Conservation (phyloP, 2,888 invertebrate species). For the Polyommatus iphigenia region DNA sequence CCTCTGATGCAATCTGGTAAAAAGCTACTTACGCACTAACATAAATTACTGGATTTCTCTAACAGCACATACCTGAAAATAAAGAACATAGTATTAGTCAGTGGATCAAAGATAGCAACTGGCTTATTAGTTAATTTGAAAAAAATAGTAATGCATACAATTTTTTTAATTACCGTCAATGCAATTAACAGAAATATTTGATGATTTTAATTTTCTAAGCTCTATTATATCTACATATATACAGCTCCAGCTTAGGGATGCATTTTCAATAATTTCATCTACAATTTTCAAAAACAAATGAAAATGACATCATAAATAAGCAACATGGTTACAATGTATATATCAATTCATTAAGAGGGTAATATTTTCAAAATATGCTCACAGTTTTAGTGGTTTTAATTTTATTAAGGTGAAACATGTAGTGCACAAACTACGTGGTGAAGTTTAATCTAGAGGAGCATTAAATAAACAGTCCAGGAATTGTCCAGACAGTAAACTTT, state of each 20-base stretch:
- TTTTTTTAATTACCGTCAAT: too few relatives aligned
- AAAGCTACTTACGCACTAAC: slow-evolving; percentile 68
- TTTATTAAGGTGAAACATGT: background rate
- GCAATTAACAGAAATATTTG: too few relatives aligned
- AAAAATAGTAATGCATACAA: too few relatives aligned
- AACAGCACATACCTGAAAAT: slow-evolving; percentile 72
- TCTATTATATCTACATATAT: too few relatives aligned
- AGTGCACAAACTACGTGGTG: slow-evolving; percentile 15
- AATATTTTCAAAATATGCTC: slow-evolving; percentile 3
- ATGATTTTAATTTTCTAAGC: too few relatives aligned
- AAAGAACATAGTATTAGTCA: slow-evolving; percentile 37
- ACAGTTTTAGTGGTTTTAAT: slow-evolving; percentile 3
- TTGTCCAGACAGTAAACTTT: slow-evolving; percentile 28
- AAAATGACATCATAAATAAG: background rate
- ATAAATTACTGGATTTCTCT: slow-evolving; percentile 64
- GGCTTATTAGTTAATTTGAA: too few relatives aligned
- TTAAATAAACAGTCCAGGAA: slow-evolving; percentile 30
- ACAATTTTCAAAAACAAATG: too few relatives aligned
- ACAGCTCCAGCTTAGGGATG: too few relatives aligned
- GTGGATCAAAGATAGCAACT: background rate
- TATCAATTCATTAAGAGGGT: background rate
- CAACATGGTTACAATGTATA: background rate
- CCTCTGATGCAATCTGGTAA: background rate
- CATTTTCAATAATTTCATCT: too few relatives aligned
- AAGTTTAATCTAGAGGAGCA: slow-evolving; percentile 29